Base-by-base conservation (phyloP, 2,888 invertebrate genomes). In the Pelosia muscerda region DNA sequence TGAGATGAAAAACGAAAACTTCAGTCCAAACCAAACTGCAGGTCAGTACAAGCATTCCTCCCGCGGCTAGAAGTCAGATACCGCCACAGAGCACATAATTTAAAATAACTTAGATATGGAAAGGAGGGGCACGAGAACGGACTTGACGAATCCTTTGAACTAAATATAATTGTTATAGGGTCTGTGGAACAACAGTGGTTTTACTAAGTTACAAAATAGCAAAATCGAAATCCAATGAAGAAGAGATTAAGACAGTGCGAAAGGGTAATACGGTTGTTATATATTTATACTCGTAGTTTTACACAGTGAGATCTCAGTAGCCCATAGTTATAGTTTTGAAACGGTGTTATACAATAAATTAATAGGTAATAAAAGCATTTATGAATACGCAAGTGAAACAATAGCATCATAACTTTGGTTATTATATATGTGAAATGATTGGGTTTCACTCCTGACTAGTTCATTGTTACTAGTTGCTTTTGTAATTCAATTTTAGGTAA, bases 381-480 rank as follows among this genome's bases (percentile, higher is more conserved):
- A 68, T 65, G 38, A 66, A 75, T 74, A 69, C 68, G 67, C 70
- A 74, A 77, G 69, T 71, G 63, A 68, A 73, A 81, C 82, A 83
- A 83, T 78, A 62, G 74, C 34, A 59, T 76, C 75, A 75, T 78
- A 77, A 81, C 57, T 72, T 76, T 63, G 63, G 72, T 77, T 76
- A 77, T 73, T 72, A 74, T 75, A 72, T 68, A 73, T 80, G 70
- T 70, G 74, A 81, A 77, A 74, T 76, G 63, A 76, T 82, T 81
- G 77, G 79, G 78, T 74, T 82, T 83, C 78, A 73, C 75, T 78
- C 72, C 72, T 65, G 66, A 61, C 74, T 71, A 71, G 66, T 61
- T 74, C 74, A 75, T 77, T 74, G 79, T 75, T 75, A 62, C 57
- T 65, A 11, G n/a, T 55, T 31, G 63, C 73, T 75, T 78, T 83